Evolutionary conservation across 2,113 vertebrate genomes (phyloP), one percentile per base, ranked within the genome.

Genomic region (Forbesichthys papilliferus): DNA sequence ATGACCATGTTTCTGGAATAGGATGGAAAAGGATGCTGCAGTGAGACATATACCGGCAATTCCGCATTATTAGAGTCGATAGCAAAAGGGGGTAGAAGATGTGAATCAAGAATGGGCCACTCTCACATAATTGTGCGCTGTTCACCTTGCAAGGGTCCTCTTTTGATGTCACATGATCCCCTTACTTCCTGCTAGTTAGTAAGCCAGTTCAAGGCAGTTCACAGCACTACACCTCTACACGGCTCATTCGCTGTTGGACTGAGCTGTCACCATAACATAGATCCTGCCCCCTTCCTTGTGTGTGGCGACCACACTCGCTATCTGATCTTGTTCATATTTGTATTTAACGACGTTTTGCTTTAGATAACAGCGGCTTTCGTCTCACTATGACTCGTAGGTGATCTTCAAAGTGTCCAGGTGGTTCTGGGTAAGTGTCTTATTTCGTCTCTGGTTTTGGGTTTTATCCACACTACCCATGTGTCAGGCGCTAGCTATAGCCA

Each of bases 341-440:
- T 57, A 58, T 68, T 68, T 74, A 73, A 77, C 78, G 63, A 81
- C 83, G 80, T 74, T 66, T 82, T 53, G 69, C 60, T 73, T 71
- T 74, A 84, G 78, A 87, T 87, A 87, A 81, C 76, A 77, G 66
- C 78, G 10, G 5, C 77, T 72, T 56, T 51, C 48, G 48, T 42
- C 71, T 71, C 80, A 87, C 55, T n/a, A 93, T 94, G 93, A 89
- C 87, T 86, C 88, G 86, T 16, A 93, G 93, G 89, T 93, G 93
- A 94, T 94, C 90, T 80, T 91, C 84, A 84, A 78, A 66, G 83
- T 81, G 75, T 87, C 88, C 91, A 74, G 91, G 91, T 92, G 91
- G 89, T 88, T 91, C 92, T 93, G 91, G 91, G 92, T 93, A 76
- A 86, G 92, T 90, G 68, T 66, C 20, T 69, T 71, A 11, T 33